Evolutionary conservation across 2,113 vertebrate species (phyloP), one percentile per base, ranked within the genome.

Genomic region (Hippocampus mohnikei): DNA sequence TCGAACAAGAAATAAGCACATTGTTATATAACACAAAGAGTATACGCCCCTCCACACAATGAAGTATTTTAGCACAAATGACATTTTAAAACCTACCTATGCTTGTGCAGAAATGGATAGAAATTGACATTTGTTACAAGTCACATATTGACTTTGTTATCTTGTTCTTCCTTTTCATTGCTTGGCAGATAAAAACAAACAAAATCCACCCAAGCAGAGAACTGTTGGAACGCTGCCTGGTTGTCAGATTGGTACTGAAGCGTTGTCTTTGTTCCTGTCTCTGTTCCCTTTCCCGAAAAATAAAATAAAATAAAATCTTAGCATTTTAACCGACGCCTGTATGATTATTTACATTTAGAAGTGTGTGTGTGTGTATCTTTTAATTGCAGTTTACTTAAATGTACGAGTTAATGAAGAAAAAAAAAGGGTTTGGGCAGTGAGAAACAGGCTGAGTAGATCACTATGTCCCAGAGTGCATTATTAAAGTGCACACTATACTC

Each of bases 381-480:
- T 53, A 67, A 56, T 60, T n/a, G 61, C 5, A 67, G 73, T 79
- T 74, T 66, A 27, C 61, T 67, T 15, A 66, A 42, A 50, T 27
- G 70, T 6, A 70, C 5, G 33, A 37, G 33, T 37, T 72, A 69
- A 87, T 83, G 46, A 27, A 76, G 71, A 67, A 87, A 85, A 69
- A 65, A 71, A 55, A 3, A 56, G 66, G 66, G 23, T 27, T 71
- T 3, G 59, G 8, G 55, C 56, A 66, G 46, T 25, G 71, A 2
- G 5, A 40, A 27, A 41, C 53, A 67, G 71, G 77, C 62, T 52
- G 75, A 44, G 76, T 72, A 71, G 76, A 72, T 59, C 29, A 16
- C 46, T 53, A 44, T 52, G 71, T 87, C 85, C 81, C 87, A 83
- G 52, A 70, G 71, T 70, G 70, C 83, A 83, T 85, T 79, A 84